Base-by-base conservation (phyloP, 1,140 invertebrate genomes). In the Drosophila bocqueti region DNA sequence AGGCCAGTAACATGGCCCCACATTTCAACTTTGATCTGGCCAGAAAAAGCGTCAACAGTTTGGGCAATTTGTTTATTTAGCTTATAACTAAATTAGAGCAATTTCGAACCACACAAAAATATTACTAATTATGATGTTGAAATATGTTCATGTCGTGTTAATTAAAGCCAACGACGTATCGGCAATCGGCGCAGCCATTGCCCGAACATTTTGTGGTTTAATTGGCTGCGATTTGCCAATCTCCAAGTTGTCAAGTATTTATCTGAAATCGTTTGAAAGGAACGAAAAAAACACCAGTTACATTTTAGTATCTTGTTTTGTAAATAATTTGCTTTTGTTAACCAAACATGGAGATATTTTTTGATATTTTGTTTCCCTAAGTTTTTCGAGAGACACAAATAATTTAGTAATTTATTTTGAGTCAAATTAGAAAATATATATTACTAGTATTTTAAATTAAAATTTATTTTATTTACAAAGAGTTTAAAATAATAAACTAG, bases 41-140 rank as follows among this genome's bases (percentile, higher is more conserved):
- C 43, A 49, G 6, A 29, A 34, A 18, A 24, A 13, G 8, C 42
- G 43, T 65, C 60, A 63, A 64, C 45, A 49, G 60, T 21, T 40
- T 67, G 61, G 24, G 4, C 64, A 67, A 67, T 67, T 64, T 67
- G 64, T 34, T 64, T 38, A 29, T 26, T 68, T 68, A 34, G 34
- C 40, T 31, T 43, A 65, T 65, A 40, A 49, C 65, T 42, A 64
- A 64, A 68, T 65, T 65, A 65, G 61, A 36, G 43, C 64, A 16
- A 29, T 66, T 36, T 43, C 29, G 42, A 29, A 16, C 16, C 38
- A 46, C 40, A 64, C 24, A 29, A 38, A 38, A 46, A 38, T 43
- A 36, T 49, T 67, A 64, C 60, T 67, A 67, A 67, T 65, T 67
- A 67, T 47, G 60, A 64, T 67, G 65, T 67, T 46, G 65, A 64